Conservation (phyloP, 2,113 vertebrate genomes). For the Sceloporus tristichus region DNA sequence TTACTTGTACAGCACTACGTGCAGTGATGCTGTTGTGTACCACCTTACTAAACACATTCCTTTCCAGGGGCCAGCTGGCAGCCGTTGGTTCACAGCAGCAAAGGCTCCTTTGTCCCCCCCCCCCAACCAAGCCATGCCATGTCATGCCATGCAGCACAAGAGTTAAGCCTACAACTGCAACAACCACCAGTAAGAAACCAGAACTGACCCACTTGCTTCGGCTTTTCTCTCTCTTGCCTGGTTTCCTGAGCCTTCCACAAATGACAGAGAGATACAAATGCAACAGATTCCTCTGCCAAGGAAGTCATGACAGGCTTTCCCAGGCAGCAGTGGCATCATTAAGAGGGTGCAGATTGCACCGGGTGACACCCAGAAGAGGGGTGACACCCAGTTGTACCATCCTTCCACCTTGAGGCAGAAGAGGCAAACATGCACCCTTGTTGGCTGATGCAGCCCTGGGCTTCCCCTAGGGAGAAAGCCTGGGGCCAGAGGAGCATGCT, state of each 20-base stretch:
- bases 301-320: background rate
- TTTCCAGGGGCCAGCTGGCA: background rate
- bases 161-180: background rate
- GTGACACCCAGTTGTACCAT: too few relatives aligned
- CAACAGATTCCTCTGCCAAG: background rate
- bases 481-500: too few relatives aligned
- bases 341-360: too few relatives aligned
- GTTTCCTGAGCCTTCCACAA: background rate
- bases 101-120: background rate
- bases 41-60: background rate
- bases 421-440: too few relatives aligned
- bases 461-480: too few relatives aligned
- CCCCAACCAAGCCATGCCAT: background rate
- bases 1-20: too few relatives aligned
- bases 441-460: too few relatives aligned
- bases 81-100: too few relatives aligned
- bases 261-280: background rate
- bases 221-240: too few relatives aligned
- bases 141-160: background rate
- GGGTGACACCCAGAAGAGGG: too few relatives aligned
- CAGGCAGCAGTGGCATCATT: too few relatives aligned
- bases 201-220: background rate
- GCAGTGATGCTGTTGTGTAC: background rate
- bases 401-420: too few relatives aligned
- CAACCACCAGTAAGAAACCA: background rate